These are phyloP conservation scores for Euglossa dilemma DNA, from an alignment of 1,140 invertebrate species.

Conservation along the genomic window DNA sequence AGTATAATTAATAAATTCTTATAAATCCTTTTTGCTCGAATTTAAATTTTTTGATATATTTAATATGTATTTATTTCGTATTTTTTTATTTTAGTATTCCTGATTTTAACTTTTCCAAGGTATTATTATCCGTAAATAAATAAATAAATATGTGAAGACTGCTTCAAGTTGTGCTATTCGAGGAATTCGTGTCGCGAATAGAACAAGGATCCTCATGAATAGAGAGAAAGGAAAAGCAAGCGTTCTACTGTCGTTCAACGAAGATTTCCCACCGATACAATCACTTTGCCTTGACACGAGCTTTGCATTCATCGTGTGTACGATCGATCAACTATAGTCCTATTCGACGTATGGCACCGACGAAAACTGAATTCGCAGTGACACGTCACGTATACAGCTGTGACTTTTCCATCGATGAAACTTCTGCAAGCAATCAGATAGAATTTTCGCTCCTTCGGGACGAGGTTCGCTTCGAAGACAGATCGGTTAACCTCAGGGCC, in stretches of 20 bases:
- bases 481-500: not conserved
- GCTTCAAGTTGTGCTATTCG: too few species aligned
- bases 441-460: not conserved
- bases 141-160: too few species aligned
- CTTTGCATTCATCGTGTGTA: constrained; percentile 47
- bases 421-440: not conserved
- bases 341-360: not conserved
- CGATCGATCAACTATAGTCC: constrained; percentile 45
- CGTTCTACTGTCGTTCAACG: constrained; percentile 28
- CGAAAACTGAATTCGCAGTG: not conserved
- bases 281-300: constrained; percentile 61
- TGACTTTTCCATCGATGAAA: not conserved
- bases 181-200: not conserved
- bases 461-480: not conserved
- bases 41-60: too few species aligned
- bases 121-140: too few species aligned
- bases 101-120: too few species aligned
- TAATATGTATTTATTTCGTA: too few species aligned
- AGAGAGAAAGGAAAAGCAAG: not conserved
- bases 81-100: too few species aligned
- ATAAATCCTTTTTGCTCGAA: too few species aligned
- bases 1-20: too few species aligned
- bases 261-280: constrained; percentile 32
- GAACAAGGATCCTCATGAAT: constrained; percentile 1
- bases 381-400: not conserved